phyloP scores from a whole-genome alignment of 37 sponge, comb jelly and placozoan genomes.

The Diacarnus erythraeanus region DNA sequence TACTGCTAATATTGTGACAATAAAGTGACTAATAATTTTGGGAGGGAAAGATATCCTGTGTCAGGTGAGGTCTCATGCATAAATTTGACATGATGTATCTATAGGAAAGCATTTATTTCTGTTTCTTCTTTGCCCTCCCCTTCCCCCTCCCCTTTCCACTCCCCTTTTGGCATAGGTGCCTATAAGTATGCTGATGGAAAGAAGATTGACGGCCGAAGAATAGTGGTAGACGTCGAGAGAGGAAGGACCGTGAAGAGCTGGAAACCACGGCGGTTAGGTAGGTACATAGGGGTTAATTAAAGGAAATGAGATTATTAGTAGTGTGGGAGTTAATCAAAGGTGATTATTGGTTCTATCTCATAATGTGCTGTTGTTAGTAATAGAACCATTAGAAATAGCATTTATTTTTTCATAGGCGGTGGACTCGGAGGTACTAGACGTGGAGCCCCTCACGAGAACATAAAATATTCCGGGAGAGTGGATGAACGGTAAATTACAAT shows the following conservation, averaged over 20 bases:
- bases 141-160: neutral
- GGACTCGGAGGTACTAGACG: constrained; percentile 92
- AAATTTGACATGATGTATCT: too few relatives aligned
- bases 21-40: too few relatives aligned
- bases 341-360: neutral
- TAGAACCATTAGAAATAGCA: too few relatives aligned
- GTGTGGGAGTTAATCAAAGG: neutral
- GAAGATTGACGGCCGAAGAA: constrained; percentile 92
- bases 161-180: constrained; percentile 78
- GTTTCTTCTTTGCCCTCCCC: constrained; percentile 14
- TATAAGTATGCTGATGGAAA: constrained; percentile 98
- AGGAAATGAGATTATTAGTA: neutral
- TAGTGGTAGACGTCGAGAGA: constrained; percentile 95
- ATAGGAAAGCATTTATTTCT: too few relatives aligned
- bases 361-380: neutral
- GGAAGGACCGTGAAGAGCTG: constrained; percentile 95
- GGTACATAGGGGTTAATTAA: neutral
- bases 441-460: constrained; percentile 84
- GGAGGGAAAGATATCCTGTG: too few relatives aligned
- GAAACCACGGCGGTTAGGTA: constrained; percentile 92
- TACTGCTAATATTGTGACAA: too few relatives aligned
- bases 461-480: constrained; percentile 96
- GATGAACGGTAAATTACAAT: constrained; percentile 83
- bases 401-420: too few relatives aligned
- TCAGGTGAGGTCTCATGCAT: too few relatives aligned